Percentiles rank a stretch among this genome's conserved stretches.
Evolutionary conservation across 2,797 vertebrate species (phyloP).

Genomic region (Pangasius macronema): DNA sequence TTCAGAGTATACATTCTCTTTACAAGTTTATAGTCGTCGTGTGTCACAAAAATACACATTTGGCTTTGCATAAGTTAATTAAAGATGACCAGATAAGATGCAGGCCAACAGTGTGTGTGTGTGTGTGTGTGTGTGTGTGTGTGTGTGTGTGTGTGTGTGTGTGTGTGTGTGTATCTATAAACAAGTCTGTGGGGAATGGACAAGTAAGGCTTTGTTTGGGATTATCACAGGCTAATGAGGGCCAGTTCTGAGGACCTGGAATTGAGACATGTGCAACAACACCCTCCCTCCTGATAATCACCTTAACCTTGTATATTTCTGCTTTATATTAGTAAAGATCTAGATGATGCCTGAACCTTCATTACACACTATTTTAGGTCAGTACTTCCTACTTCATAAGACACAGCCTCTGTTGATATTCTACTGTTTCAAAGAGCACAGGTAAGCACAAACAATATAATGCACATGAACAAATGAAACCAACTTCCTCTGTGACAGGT

Average conservation of each 20-base stretch:
- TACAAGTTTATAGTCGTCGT: too few species aligned
- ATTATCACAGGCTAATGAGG: constrained; percentile 55
- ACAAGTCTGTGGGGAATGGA: not conserved
- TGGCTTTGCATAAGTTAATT: not conserved
- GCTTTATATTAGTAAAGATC: not conserved
- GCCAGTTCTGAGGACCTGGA: constrained; percentile 40
- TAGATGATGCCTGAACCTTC: not conserved
- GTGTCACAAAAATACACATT: not conserved
- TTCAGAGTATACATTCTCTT: too few species aligned
- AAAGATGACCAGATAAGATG: not conserved
- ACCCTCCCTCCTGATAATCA: constrained; percentile 4
- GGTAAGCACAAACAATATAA: not conserved
- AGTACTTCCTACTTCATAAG: not conserved
- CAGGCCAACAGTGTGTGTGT: not conserved
- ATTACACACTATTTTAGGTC: not conserved
- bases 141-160: not conserved
- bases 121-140: not conserved
- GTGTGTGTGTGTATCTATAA: not conserved
- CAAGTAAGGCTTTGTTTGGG: constrained; percentile 49
- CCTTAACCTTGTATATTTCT: not conserved
- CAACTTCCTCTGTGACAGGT: constrained; percentile 22
- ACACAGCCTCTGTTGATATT: not conserved
- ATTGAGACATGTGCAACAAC: constrained; percentile 4
- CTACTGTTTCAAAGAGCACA: not conserved
- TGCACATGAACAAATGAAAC: not conserved